These are phyloP conservation scores for Chauna torquata DNA, from an alignment of 2,113 vertebrate species.

Conservation along the genomic window DNA sequence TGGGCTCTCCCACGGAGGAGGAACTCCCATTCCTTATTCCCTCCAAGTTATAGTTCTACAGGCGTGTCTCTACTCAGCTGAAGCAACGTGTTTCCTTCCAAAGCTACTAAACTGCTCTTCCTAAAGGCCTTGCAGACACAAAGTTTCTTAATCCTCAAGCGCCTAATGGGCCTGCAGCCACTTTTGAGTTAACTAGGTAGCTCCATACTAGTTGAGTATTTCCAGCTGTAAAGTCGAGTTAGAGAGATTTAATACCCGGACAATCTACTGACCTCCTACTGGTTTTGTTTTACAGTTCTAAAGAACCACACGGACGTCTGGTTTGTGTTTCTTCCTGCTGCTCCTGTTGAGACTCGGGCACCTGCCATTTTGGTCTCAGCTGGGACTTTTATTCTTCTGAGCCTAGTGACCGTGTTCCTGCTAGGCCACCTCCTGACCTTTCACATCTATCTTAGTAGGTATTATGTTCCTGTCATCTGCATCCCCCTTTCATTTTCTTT, in stretches of 20 bases:
- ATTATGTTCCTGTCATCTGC: neutral
- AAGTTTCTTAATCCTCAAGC: neutral
- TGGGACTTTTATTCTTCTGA: slow-evolving; percentile 85
- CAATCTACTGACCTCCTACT: neutral
- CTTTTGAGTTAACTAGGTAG: neutral
- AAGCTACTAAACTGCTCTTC: neutral
- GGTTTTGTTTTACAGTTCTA: slow-evolving; percentile 69
- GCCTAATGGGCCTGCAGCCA: neutral
- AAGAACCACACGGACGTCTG: slow-evolving; percentile 87
- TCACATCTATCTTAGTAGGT: slow-evolving; percentile 96
- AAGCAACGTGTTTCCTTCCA: neutral
- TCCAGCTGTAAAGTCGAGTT: neutral
- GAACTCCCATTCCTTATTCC: neutral
- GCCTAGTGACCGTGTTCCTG: slow-evolving; percentile 82
- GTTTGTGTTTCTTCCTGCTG: slow-evolving; percentile 90
- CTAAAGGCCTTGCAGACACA: neutral
- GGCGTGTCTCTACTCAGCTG: neutral
- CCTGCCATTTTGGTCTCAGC: slow-evolving; percentile 85
- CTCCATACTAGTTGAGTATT: no score
- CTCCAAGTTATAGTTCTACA: neutral
- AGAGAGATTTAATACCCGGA: neutral
- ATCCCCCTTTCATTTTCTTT: neutral
- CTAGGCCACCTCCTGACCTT: slow-evolving; percentile 91
- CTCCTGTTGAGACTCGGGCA: slow-evolving; percentile 81
- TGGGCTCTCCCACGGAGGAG: neutral